A percentile compares a stretch with the other conserved stretches of the same genome.
Evolutionary conservation across 2,888 invertebrate genomes (phyloP).

Genomic region (Torymus auratus): DNA sequence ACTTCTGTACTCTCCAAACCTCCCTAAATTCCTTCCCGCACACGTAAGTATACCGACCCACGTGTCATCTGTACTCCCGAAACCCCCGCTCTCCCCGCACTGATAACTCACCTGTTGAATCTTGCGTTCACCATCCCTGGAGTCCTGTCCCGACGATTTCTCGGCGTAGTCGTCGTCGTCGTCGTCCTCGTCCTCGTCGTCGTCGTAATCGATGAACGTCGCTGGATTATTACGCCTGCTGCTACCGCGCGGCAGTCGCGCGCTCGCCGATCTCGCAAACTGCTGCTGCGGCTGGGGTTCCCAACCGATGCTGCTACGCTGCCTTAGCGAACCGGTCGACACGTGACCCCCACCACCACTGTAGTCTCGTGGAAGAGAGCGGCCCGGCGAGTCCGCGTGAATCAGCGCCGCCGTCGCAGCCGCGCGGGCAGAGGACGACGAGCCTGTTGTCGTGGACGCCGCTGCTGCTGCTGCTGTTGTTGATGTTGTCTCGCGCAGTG

Average conservation of each 20-base stretch:
- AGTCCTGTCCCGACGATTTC: slow-evolving; percentile 71
- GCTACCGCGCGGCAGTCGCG: slow-evolving; percentile 82
- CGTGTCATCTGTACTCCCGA: too few relatives aligned
- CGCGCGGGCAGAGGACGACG: background rate
- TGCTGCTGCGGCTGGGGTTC: slow-evolving; percentile 74
- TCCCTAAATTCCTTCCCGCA: too few relatives aligned
- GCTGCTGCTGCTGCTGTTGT: too few relatives aligned
- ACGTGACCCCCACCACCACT: slow-evolving; percentile 48
- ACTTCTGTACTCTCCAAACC: too few relatives aligned
- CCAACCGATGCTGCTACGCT: slow-evolving; percentile 6
- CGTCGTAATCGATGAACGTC: slow-evolving; percentile 69
- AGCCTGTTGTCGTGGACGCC: too few relatives aligned
- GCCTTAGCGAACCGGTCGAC: slow-evolving; percentile 18
- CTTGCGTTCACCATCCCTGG: slow-evolving; percentile 86
- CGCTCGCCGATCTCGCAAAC: slow-evolving; percentile 90
- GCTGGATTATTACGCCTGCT: slow-evolving; percentile 73
- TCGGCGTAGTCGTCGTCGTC: slow-evolving; percentile 76
- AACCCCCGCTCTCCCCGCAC: too few relatives aligned
- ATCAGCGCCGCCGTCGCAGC: slow-evolving; percentile 59
- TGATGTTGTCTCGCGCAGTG: slow-evolving; percentile 50
- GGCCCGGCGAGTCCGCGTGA: slow-evolving; percentile 62
- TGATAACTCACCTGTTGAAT: slow-evolving; percentile 79
- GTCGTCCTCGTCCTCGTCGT: slow-evolving; percentile 77
- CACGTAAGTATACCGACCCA: too few relatives aligned
- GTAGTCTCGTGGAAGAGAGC: slow-evolving; percentile 54